Evolutionary conservation across 37 sponge, comb jelly and placozoan genomes (phyloP), one percentile per base, ranked within the genome.

Genomic region (Agelas oroides): DNA sequence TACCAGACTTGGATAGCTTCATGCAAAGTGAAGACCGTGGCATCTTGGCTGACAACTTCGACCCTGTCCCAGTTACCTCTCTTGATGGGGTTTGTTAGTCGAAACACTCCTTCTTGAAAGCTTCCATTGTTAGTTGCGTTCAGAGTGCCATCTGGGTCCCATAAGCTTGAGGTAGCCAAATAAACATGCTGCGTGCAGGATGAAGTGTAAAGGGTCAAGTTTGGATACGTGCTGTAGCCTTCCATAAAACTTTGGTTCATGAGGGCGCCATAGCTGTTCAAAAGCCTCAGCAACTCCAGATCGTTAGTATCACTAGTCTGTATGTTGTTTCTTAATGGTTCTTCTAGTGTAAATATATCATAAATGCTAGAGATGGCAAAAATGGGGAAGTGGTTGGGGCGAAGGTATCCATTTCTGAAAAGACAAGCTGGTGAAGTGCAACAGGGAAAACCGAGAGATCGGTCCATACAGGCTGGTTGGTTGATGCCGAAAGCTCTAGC

Each of bases 181-280:
- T 76, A 94, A 19, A 84, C 76, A 60, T 94, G 94, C 68, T 94
- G 94, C 2, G 69, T 76, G 69, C 94, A 94, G 28, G 94, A 89
- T 13, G 94, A 91, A 23, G 92, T 59, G 24, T 77, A 87, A 55
- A 88, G 65, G 57, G 88, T 78, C 31, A 86, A 31, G 21, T 69
- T 68, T 40, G 67, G 41, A 46, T 81, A n/a, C 20, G 69, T 8
- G 1, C 54, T 35, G 60, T 64, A 86, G 62, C 82, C 73, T 40
- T 86, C 70, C n/a, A 59, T 46, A 16, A 79, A 16, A 41, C 65
- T 81, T 5, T 56, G 40, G 59, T 65, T 75, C 81, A 88, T 80
- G 58, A 81, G 36, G n/a, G 88, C 39, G 21, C 88, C 82, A 63
- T 88, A 88, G 25, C 59, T 31, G 57, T 88, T 88, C 31, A 88